Evolutionary conservation across 1,140 invertebrate species (phyloP), one percentile per base, ranked within the genome.

Genomic region (Hycleus phaleratus): DNA sequence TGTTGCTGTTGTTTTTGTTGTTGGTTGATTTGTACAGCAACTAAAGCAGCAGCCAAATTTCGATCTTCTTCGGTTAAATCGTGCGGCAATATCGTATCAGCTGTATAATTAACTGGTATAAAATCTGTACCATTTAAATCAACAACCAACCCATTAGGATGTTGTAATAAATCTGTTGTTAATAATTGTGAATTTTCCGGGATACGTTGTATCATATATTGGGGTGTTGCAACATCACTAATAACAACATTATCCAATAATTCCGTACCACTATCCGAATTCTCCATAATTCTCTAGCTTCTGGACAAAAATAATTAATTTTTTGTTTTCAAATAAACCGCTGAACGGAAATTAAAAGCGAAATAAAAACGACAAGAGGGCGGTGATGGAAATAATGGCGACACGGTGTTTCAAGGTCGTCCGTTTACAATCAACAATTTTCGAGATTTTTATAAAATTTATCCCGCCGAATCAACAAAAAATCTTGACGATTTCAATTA

Each of bases 11-110:
- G 74, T 56, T 77, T 76, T 57, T 77, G 75, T 56, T 77, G 76
- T 48, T 78, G 76, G 49, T 73, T 77, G n/a, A 79, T 68, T 56
- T 80, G 78, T 1, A 78, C 77, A 24, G 77, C 77, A 46, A 79
- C 77, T 52, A 80, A 65, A 44, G 77, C 77, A 25, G 77, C 75
- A 45, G 77, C 77, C 46, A 79, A 65, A 62, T 75, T 73, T 49
- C 77, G 63, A 60, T 79, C 78, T 58, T 79, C 78, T 57, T 80
- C 78, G 10, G 75, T 77, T 48, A 79, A 65, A 58, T 74, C 70
- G 49, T 74, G 71, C 10, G 65, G 59, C 4, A 73, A 52, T 11
- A 74, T 59, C 56, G 71, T 70, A 26, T 73, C 72, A 7, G 72
- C 69, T 42, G 68, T 57, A 61, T 74, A 74, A 62, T 67, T 69